Base-by-base conservation (phyloP, 1,140 invertebrate species). In the Caenorhabditis brenneri region DNA sequence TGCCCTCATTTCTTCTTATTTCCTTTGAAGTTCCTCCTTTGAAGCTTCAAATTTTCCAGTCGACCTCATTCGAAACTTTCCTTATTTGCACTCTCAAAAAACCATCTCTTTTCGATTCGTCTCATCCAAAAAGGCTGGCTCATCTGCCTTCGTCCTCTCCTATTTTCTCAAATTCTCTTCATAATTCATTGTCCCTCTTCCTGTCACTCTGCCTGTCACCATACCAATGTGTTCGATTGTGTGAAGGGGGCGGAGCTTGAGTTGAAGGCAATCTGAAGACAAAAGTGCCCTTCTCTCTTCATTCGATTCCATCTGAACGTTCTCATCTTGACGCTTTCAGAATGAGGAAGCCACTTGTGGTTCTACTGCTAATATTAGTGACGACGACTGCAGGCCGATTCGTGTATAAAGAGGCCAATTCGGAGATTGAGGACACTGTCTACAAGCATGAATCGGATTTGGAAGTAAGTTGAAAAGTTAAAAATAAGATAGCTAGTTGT, bases 331-430 rank as follows among this genome's bases (percentile, higher is more conserved):
- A 27, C 33, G 42, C 16, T 65, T 65, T 24, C 65, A 74, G 65
- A 74, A 82, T 82, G 81, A 82, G 81, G 60, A 82, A 82, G 60
- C 81, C 81, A n/a, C 60, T 82, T 22, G 55, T 82, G 60, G 65
- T 74, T 27, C 15, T 74, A 4, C 60, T 82, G 42, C 46, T 82
- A 33, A 31, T 82, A 48, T 19, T 82, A 12, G 81, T 82, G 6
- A 49, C 81, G 42, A 82, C 81, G n/a, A 24, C 42, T 7, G 9
- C 9, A 16, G 19, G 55, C 36, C 55, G 42, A 46, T 82, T 65
- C 27, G 60, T 69, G 33, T 27, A 29, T 31, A 82, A 60, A 82
- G 19, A 24, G 39, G 48, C 16, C 0, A 80, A 80, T 19, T 51
- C 78, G n/a, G 46, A 80, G 27, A 51, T 80, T 31, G 51, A 22